Conservation (phyloP, 1,140 invertebrate species). For the Anastatus disparis region DNA sequence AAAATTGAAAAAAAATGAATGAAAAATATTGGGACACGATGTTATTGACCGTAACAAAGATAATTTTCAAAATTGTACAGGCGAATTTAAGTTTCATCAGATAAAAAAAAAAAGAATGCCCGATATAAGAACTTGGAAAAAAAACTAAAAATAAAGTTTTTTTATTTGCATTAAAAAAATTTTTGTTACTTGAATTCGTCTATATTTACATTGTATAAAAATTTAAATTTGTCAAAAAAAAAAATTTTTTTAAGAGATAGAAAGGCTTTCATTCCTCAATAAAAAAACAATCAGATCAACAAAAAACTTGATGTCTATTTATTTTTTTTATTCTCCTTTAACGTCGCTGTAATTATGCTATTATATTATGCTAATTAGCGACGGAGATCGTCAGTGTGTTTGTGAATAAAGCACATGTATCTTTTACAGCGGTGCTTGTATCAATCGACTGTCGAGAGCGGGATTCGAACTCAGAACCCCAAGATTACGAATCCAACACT, state of each 20-base stretch:
- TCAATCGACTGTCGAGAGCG: too few relatives aligned
- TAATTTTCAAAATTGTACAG: constrained; percentile 47
- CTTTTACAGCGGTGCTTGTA: too few relatives aligned
- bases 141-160: constrained; percentile 41
- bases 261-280: constrained; percentile 53
- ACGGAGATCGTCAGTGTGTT: too few relatives aligned
- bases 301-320: too few relatives aligned
- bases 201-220: constrained; percentile 29
- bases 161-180: constrained; percentile 44
- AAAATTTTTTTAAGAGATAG: constrained; percentile 43
- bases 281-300: constrained; percentile 58
- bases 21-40: constrained; percentile 31
- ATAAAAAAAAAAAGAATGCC: not conserved
- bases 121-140: constrained; percentile 47
- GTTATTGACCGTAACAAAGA: constrained; percentile 32
- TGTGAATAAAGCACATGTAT: too few relatives aligned
- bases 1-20: constrained; percentile 37
- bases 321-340: constrained; percentile 25
- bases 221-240: constrained; percentile 47
- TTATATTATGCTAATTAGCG: too few relatives aligned
- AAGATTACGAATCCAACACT: too few relatives aligned
- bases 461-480: too few relatives aligned
- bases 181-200: constrained; percentile 43
- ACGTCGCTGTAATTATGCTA: not conserved
- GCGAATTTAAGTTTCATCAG: constrained; percentile 13